Percentiles rank a stretch among this genome's conserved stretches.
phyloP scores from a whole-genome alignment of 2,888 invertebrate species.

The Uropetala carovei region DNA sequence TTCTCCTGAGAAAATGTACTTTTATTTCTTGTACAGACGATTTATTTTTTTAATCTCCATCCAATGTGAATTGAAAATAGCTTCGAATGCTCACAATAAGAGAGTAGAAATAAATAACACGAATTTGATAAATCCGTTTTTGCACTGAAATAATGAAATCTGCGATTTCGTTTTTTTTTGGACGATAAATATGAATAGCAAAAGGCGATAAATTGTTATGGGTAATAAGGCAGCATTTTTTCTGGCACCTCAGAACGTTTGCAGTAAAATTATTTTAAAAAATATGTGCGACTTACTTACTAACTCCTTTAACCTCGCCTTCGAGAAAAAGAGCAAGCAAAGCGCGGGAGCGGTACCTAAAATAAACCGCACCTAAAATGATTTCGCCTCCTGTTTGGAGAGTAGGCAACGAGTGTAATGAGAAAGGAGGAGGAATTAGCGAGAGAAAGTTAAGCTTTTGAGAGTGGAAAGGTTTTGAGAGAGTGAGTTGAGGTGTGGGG shows the following conservation, averaged over 20 bases:
- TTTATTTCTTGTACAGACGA: too few relatives aligned
- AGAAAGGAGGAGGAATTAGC: slow-evolving; percentile 12
- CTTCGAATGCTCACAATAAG: too few relatives aligned
- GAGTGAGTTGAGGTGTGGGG: slow-evolving; percentile 6
- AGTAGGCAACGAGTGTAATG: slow-evolving; percentile 20
- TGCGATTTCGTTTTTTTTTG: too few relatives aligned
- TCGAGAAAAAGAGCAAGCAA: background rate
- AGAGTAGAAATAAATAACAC: too few relatives aligned
- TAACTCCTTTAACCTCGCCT: background rate
- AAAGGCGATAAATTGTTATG: too few relatives aligned
- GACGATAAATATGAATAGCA: too few relatives aligned
- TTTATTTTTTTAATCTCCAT: too few relatives aligned
- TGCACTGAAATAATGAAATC: too few relatives aligned
- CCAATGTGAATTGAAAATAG: too few relatives aligned
- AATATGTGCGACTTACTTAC: background rate
- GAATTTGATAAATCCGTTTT: too few relatives aligned
- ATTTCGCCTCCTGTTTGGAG: slow-evolving; percentile 7
- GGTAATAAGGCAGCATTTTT: background rate
- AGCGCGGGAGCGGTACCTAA: background rate
- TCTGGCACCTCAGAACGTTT: background rate
- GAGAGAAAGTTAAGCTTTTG: slow-evolving; percentile 32
- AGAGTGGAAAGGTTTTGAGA: slow-evolving; percentile 19
- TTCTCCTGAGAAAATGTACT: too few relatives aligned
- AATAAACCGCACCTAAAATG: slow-evolving; percentile 26
- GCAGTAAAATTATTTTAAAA: too few relatives aligned